Evolutionary conservation across 1,140 invertebrate genomes (phyloP), one percentile per base, ranked within the genome.

Genomic region (Danaus plexippus): DNA sequence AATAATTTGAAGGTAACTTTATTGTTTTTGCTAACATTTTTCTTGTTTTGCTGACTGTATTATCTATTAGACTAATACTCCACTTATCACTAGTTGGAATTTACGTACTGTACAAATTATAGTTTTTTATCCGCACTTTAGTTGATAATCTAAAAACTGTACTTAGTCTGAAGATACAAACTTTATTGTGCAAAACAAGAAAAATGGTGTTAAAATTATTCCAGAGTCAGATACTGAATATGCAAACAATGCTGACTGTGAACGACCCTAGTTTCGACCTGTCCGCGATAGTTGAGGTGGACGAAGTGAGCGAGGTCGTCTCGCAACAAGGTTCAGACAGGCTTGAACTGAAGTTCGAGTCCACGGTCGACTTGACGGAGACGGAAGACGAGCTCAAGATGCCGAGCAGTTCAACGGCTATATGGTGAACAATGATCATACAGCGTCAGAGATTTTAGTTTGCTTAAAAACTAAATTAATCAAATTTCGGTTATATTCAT

Each of bases 201-300:
- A 32, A 32, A 32, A 32, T 32, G 4, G 2, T 8, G 22, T 32
- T 32, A 32, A 32, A 32, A 32, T 42, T 9, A 50, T 85, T 80
- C 43, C 61, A 88, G 87, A 77, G 76, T 8, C 85, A 88, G 75
- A 71, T 88, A 55, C 65, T 86, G 55, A 87, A 79, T 48, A 79
- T 88, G 72, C 85, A 88, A 63, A 80, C 78, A 0, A 69, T 88
- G 65, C 64, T 88, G 11, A 75, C 86, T 4, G 69, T 77, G 49
- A 79, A 77, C 41, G 87, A 87, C 56, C 85, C 85, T 6, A 83
- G 82, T 48, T 87, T 88, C 51, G 85, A 88, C 60, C 57, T 88
- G 1, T 85, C 85, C 0, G 78, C 82, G 1, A 88, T 88, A 44
- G 78, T 87, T 1, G 85, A 87, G 56, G 72, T 85, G 0, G 87